Percentiles rank a stretch among this genome's conserved stretches.
phyloP scores from a whole-genome alignment of 2,888 invertebrate genomes.

The Hirudinaria manillensis region DNA sequence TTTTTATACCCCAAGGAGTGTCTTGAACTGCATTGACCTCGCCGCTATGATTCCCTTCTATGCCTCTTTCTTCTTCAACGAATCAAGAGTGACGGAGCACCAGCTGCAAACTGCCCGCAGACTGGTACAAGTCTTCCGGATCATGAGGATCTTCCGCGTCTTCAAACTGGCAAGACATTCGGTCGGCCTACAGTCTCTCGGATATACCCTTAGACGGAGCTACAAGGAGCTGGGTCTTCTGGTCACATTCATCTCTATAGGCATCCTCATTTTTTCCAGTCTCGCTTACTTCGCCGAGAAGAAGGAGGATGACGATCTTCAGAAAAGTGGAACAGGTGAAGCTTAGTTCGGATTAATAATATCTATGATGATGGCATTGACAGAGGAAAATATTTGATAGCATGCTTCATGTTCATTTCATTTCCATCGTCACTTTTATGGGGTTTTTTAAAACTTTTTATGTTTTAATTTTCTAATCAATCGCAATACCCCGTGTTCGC shows the following conservation, averaged over 20 bases:
- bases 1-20: constrained; percentile 73
- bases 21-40: constrained; percentile 94
- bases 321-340: not conserved
- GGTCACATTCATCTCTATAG: constrained; percentile 97
- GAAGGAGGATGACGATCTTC: constrained; percentile 74
- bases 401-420: not conserved
- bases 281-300: constrained; percentile 98
- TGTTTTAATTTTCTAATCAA: too few species aligned
- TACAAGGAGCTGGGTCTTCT: constrained; percentile 94
- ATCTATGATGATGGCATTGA: too few species aligned
- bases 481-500: too few species aligned
- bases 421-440: not conserved
- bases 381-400: too few species aligned
- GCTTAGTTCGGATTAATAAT: not conserved
- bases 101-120: constrained; percentile 80
- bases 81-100: constrained; percentile 80
- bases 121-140: constrained; percentile 95
- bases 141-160: constrained; percentile 58
- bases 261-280: constrained; percentile 95
- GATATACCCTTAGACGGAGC: constrained; percentile 93
- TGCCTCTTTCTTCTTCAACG: constrained; percentile 82
- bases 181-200: constrained; percentile 93
- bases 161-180: constrained; percentile 67
- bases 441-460: too few species aligned
- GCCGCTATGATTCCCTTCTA: constrained; percentile 97